Evolutionary conservation across 2,888 invertebrate species (phyloP), one percentile per base, ranked within the genome.

Genomic region (Brachynemurus nebulosus): DNA sequence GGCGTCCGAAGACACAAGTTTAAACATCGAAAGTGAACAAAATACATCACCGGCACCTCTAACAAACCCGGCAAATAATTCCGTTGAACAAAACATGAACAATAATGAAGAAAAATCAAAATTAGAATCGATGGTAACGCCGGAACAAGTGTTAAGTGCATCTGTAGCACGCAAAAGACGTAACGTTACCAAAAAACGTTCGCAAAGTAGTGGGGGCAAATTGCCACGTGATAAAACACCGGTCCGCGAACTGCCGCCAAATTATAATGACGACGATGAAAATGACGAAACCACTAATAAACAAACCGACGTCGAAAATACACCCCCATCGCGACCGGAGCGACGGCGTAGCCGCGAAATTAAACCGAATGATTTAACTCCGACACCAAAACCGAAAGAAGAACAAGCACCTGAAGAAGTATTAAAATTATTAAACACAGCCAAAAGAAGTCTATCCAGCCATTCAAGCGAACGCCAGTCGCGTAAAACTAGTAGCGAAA

Each of bases 191-290:
- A 74, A 72, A 55, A 74, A 71, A 49, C 66, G 72, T 56, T 65
- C 66, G 12, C 66, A 65, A 52, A 65, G 66, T 45, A 59, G 70
- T 2, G 61, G 66, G 30, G 62, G 67, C 54, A 63, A 65, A 45
- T 68, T 68, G 19, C 67, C 68, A 43, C 74, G 80, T 51, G 80
- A 80, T 47, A 74, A 75, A 39, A 76, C 79, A 7, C 79, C 80
- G 25, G 68, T 70, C 12, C 69, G 74, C 37, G 70, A 70, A 44
- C 40, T 50, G 38, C 25, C 4, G 51, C 54, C 30, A 55, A 52
- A 16, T 50, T 54, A 34, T 33, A 17, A 30, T 14, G 39, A 35
- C 27, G 35, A 43, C 23, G 39, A 37, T 9, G 27, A 47, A n/a
- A 40, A 48, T 19, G 47, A 50, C 17, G 50, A 48, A 14, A 34